A percentile compares a stretch with the other conserved stretches of the same genome.
These are phyloP conservation scores for Furcifer pardalis DNA, from an alignment of 2,797 vertebrate genomes.

Conservation along the genomic window DNA sequence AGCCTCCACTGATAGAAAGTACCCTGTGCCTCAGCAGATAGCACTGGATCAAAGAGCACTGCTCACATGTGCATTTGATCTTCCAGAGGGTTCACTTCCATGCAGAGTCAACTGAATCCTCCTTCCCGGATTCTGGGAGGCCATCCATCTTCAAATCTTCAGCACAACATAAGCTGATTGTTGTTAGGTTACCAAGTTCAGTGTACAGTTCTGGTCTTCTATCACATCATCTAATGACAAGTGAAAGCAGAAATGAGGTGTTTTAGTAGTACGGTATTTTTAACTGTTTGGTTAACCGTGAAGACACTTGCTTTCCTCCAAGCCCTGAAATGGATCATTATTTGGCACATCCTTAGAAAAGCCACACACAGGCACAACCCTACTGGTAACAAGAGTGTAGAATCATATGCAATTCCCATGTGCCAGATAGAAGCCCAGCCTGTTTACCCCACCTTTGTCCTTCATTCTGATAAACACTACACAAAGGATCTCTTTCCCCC, in stretches of 20 bases:
- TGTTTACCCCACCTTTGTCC: slow-evolving; percentile 6
- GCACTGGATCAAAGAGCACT: neutral
- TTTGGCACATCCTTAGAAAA: neutral
- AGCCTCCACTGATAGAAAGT: neutral
- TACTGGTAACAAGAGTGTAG: neutral
- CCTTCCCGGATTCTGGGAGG: no score
- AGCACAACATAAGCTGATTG: neutral
- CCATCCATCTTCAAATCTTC: neutral
- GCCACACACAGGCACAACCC: neutral
- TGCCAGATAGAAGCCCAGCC: neutral
- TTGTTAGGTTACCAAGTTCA: neutral
- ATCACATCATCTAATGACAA: neutral
- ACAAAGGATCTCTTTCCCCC: neutral
- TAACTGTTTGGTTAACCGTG: neutral
- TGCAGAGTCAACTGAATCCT: neutral
- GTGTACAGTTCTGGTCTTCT: neutral
- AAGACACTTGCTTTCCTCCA: neutral
- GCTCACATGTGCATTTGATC: neutral
- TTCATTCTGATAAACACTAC: slow-evolving; percentile 35
- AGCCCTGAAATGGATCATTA: neutral
- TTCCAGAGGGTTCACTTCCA: neutral
- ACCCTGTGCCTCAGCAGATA: neutral
- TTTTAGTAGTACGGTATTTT: neutral
- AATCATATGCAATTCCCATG: neutral
- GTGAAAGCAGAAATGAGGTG: neutral